Evolutionary conservation across 2,113 vertebrate species (phyloP).

Genomic region (Struthio camelus): DNA sequence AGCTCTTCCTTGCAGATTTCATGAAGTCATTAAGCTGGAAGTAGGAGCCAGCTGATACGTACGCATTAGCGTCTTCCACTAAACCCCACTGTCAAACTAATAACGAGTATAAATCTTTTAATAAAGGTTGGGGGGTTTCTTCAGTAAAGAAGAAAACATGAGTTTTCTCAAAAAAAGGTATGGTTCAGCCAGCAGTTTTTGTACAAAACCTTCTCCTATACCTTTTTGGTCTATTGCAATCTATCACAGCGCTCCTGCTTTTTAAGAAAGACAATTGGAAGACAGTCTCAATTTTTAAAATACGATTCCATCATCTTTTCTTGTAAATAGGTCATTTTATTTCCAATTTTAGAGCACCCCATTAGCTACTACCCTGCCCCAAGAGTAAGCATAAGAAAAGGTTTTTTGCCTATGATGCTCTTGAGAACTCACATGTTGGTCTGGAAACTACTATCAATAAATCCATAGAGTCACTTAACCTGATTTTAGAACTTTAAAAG

Average conservation of each 20-base stretch:
- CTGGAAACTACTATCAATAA: not conserved
- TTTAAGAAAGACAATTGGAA: not conserved
- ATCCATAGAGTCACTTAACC: not conserved
- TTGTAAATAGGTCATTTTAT: constrained; percentile 41
- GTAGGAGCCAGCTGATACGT: not conserved
- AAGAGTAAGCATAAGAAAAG: not conserved
- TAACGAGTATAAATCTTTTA: not conserved
- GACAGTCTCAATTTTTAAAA: not conserved
- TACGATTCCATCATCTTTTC: not conserved
- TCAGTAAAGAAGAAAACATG: not conserved
- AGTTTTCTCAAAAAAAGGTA: not conserved
- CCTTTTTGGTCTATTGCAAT: not conserved
- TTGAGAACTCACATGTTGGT: not conserved
- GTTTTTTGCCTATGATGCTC: constrained; percentile 4
- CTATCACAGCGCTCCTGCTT: not conserved
- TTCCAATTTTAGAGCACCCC: constrained; percentile 46
- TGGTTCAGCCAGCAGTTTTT: not conserved
- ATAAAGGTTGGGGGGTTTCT: not conserved
- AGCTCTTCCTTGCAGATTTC: not conserved
- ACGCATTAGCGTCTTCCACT: not conserved
- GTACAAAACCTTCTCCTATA: not conserved
- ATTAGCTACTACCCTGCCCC: constrained; percentile 15
- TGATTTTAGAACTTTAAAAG: constrained; percentile 4
- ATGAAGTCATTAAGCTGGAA: not conserved
- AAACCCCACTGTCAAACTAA: not conserved